These are phyloP conservation scores for Manis pentadactyla DNA, from an alignment of 2,797 vertebrate species.

Conservation along the genomic window DNA sequence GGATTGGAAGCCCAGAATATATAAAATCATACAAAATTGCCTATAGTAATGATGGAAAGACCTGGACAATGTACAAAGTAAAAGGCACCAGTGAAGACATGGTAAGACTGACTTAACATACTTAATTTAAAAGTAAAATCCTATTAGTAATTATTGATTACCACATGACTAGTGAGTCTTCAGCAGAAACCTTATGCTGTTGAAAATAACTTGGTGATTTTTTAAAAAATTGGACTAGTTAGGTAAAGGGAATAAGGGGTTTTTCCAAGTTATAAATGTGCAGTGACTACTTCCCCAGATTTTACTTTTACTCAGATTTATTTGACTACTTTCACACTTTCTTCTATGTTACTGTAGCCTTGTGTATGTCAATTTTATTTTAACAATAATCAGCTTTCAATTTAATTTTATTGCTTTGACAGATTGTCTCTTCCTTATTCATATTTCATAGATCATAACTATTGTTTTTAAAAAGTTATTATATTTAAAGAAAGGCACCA, in stretches of 20 bases:
- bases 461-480: neutral
- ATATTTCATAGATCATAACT: neutral
- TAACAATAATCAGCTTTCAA: constrained; percentile 73
- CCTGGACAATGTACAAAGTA: constrained; percentile 96
- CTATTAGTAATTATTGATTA: neutral
- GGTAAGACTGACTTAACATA: constrained; percentile 88
- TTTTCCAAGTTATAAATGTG: constrained; percentile 20
- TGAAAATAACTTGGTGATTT: neutral
- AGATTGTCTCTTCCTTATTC: constrained; percentile 66
- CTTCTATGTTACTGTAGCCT: constrained; percentile 67
- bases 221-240: neutral
- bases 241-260: neutral
- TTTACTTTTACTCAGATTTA: constrained; percentile 36
- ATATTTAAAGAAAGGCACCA: neutral
- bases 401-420: constrained; percentile 71
- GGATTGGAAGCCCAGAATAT: constrained; percentile 98
- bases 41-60: constrained; percentile 97
- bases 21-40: constrained; percentile 99
- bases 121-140: neutral
- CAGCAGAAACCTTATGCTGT: constrained; percentile 19
- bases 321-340: constrained; percentile 60
- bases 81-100: constrained; percentile 96
- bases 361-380: constrained; percentile 73
- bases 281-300: constrained; percentile 49
- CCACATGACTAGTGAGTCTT: neutral